These are phyloP conservation scores for Noctua fimbriata DNA, from an alignment of 2,888 invertebrate genomes.

Conservation along the genomic window DNA sequence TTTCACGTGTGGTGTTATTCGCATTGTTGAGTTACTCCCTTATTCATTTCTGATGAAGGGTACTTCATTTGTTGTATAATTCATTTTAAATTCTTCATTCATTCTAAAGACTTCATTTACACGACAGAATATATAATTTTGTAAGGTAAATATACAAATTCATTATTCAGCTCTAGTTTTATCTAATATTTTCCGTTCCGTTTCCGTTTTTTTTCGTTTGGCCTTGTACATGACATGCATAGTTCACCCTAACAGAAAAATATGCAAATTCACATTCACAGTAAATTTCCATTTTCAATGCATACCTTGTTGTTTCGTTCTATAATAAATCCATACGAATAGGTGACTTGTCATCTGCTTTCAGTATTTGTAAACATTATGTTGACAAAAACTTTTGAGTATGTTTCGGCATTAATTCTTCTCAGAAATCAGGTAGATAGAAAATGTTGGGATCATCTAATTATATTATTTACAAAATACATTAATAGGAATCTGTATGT, in stretches of 20 bases:
- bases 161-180: background rate
- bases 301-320: slow-evolving; percentile 11
- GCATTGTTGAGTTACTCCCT: background rate
- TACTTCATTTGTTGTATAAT: background rate
- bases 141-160: background rate
- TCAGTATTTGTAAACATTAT: background rate
- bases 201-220: background rate
- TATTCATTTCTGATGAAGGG: background rate
- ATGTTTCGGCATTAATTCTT: too few species aligned
- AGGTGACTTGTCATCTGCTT: background rate
- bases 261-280: background rate
- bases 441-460: too few species aligned
- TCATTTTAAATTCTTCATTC: background rate
- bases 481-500: too few species aligned
- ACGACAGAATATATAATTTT: background rate
- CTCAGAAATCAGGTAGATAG: too few species aligned
- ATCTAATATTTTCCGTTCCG: background rate
- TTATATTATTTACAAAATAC: too few species aligned
- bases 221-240: background rate
- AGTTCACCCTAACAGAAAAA: slow-evolving; percentile 6
- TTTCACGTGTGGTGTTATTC: background rate
- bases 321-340: background rate
- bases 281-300: slow-evolving; percentile 21
- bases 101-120: background rate
- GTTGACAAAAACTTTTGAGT: background rate